phyloP scores from a whole-genome alignment of 2,113 vertebrate species.

The Bubo scandiacus region DNA sequence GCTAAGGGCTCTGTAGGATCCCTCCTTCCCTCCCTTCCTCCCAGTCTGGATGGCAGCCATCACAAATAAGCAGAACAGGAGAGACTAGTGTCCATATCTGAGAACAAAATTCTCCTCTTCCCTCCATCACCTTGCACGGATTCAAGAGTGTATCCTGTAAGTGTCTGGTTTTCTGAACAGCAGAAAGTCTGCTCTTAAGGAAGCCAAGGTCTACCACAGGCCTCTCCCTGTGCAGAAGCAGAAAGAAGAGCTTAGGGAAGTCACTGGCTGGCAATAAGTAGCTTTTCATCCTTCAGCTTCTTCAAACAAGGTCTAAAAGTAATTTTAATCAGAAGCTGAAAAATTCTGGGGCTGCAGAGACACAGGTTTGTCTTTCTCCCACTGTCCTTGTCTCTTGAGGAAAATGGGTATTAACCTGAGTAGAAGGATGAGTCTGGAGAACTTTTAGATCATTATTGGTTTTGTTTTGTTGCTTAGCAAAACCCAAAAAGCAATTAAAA shows the following conservation, averaged over 20 bases:
- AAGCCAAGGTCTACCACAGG: background rate
- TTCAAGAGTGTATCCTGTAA: background rate
- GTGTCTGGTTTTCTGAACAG: background rate
- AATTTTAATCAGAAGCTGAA: background rate
- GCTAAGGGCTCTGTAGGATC: background rate
- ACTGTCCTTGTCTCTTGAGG: background rate
- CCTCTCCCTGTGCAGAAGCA: background rate
- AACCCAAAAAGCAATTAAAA: slow-evolving; percentile 1
- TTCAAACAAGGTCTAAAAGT: background rate
- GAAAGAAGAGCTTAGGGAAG: background rate
- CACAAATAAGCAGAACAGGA: background rate
- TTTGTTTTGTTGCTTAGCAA: background rate
- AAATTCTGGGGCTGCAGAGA: background rate
- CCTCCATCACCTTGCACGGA: background rate
- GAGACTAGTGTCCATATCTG: background rate
- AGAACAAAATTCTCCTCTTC: background rate
- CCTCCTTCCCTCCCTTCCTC: background rate
- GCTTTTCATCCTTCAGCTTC: background rate
- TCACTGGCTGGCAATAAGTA: background rate
- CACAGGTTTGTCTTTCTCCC: background rate
- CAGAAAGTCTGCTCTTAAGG: background rate
- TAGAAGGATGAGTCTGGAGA: background rate
- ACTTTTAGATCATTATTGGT: background rate
- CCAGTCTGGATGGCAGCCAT: background rate
- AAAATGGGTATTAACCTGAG: background rate